Conservation (phyloP, 2,113 vertebrate species). For the Megaleporinus macrocephalus region DNA sequence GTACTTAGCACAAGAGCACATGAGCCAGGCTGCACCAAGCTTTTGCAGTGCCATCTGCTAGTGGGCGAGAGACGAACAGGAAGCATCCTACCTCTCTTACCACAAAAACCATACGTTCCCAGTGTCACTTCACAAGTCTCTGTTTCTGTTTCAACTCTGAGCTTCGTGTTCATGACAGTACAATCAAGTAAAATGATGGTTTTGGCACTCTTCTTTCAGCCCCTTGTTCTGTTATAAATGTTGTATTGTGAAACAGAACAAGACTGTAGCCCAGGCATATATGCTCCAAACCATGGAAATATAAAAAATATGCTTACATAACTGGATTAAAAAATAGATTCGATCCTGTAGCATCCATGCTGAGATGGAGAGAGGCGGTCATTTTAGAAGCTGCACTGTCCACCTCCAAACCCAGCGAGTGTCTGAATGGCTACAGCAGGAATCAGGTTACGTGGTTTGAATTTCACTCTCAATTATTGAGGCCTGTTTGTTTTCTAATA, state of each 20-base stretch:
- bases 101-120: slow-evolving; percentile 19
- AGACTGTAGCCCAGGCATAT: not conserved
- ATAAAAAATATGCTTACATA: slow-evolving; percentile 15
- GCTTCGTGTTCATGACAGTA: not conserved
- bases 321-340: slow-evolving; percentile 34
- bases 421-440: slow-evolving; percentile 46
- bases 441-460: slow-evolving; percentile 68
- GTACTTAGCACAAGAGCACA: slow-evolving; percentile 47
- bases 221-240: not conserved
- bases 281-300: not conserved
- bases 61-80: slow-evolving; percentile 46
- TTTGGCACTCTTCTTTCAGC: not conserved
- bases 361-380: slow-evolving; percentile 25
- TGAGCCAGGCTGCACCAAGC: slow-evolving; percentile 41
- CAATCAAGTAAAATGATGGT: not conserved
- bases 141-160: not conserved
- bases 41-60: slow-evolving; percentile 33
- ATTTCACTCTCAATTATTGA: slow-evolving; percentile 74
- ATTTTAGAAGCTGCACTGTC: slow-evolving; percentile 46
- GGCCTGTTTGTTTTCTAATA: slow-evolving; percentile 66
- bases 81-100: slow-evolving; percentile 50
- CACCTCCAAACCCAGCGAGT: slow-evolving; percentile 25
- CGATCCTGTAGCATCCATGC: slow-evolving; percentile 14
- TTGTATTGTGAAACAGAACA: not conserved
- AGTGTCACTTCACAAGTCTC: not conserved